A percentile compares a stretch with the other conserved stretches of the same genome.
Evolutionary conservation across 2,888 invertebrate genomes (phyloP).

Genomic region (Horisme vitalbata): DNA sequence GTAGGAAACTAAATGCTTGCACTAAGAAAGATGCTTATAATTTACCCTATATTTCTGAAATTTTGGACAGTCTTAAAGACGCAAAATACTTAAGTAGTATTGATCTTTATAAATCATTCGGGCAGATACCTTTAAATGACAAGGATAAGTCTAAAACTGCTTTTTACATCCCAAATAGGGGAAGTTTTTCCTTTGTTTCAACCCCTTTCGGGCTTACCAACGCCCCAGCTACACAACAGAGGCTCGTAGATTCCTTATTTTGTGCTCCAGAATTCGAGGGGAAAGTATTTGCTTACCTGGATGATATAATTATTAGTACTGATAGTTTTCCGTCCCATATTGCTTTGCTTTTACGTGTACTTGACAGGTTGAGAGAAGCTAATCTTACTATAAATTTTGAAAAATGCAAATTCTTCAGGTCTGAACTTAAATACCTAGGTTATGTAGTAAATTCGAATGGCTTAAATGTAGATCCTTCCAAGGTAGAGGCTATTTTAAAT

Average conservation of each 20-base stretch:
- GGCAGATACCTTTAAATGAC: slow-evolving; percentile 29
- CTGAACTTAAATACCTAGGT: slow-evolving; percentile 26
- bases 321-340: too few species aligned
- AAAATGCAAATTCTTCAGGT: slow-evolving; percentile 29
- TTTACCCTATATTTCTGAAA: slow-evolving; percentile 35
- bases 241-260: slow-evolving; percentile 24
- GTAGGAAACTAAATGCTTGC: slow-evolving; percentile 30
- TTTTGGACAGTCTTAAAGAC: slow-evolving; percentile 37
- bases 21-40: slow-evolving; percentile 27
- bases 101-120: slow-evolving; percentile 30
- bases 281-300: background rate
- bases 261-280: background rate
- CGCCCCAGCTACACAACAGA: slow-evolving; percentile 27
- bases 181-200: slow-evolving; percentile 18
- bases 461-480: slow-evolving; percentile 12
- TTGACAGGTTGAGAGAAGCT: background rate
- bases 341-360: background rate
- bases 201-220: slow-evolving; percentile 29
- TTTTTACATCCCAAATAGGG: slow-evolving; percentile 29
- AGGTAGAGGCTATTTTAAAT: slow-evolving; percentile 11
- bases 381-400: slow-evolving; percentile 21
- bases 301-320: too few species aligned
- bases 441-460: slow-evolving; percentile 33
- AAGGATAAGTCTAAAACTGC: slow-evolving; percentile 30
- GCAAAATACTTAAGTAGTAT: slow-evolving; percentile 32